These are phyloP conservation scores for Psephotus haematonotus DNA, from an alignment of 2,113 vertebrate genomes.

Conservation along the genomic window DNA sequence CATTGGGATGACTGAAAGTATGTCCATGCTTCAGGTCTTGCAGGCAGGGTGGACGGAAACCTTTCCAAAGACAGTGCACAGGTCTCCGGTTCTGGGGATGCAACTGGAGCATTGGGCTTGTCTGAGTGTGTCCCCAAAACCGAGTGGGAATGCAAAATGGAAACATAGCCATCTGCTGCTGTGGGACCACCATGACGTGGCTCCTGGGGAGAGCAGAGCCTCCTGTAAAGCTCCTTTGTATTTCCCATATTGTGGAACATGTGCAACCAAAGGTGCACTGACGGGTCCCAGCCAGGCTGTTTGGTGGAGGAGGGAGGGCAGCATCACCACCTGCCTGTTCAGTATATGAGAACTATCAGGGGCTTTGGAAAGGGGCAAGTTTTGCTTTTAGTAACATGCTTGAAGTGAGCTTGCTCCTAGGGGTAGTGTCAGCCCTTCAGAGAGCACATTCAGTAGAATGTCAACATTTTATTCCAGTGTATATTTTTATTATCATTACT, in stretches of 20 bases:
- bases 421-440: background rate
- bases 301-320: background rate
- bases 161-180: background rate
- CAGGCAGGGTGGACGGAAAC: background rate
- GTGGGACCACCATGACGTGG: background rate
- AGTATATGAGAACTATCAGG: background rate
- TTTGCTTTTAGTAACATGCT: background rate
- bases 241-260: rapidly evolving
- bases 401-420: background rate
- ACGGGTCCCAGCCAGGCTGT: rapidly evolving
- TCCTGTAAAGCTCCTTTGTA: background rate
- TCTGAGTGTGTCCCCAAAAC: background rate
- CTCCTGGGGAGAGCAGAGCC: background rate
- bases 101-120: background rate
- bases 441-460: background rate
- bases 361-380: background rate
- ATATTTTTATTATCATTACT: background rate
- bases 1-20: background rate
- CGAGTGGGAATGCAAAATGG: rapidly evolving
- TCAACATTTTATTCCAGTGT: background rate
- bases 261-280: background rate
- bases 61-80: background rate
- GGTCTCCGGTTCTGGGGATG: background rate
- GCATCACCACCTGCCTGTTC: rapidly evolving
- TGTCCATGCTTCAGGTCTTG: background rate